Evolutionary conservation across 2,888 invertebrate genomes (phyloP).

Genomic region (Ophioninae sp.): DNA sequence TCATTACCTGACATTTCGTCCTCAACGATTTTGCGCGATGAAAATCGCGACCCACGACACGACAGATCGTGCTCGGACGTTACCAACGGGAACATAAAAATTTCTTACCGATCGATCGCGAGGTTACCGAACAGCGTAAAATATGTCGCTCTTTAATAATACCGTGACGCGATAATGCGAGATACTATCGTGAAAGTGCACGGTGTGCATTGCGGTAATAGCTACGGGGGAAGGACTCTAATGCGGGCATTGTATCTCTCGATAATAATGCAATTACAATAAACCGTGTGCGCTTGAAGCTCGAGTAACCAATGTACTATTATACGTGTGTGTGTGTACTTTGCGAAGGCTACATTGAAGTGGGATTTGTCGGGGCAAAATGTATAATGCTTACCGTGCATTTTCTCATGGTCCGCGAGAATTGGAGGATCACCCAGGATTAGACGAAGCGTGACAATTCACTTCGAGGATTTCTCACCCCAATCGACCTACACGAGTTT

Average conservation of each 20-base stretch:
- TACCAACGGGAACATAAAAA: neutral
- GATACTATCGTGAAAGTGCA: conserved; percentile 15
- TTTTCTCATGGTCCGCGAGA: conserved; percentile 1
- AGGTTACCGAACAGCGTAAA: conserved; percentile 14
- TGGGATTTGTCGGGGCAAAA: conserved; percentile 6
- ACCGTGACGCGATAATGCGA: conserved; percentile 18
- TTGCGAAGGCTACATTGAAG: conserved; percentile 7
- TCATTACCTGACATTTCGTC: neutral
- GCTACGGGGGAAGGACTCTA: neutral
- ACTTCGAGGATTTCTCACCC: neutral
- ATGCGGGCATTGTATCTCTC: conserved; percentile 32
- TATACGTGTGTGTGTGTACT: neutral
- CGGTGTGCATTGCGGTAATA: conserved; percentile 6
- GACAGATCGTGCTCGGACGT: neutral
- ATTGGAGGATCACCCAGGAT: neutral
- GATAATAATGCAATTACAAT: conserved; percentile 50
- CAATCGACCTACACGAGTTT: neutral
- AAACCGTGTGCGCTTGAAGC: conserved; percentile 28
- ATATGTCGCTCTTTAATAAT: conserved; percentile 31
- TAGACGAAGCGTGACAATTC: neutral
- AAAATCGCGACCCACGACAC: neutral
- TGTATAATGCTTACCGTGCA: neutral
- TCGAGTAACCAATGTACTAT: neutral
- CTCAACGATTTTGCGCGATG: neutral
- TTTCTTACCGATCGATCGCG: conserved; percentile 22